A percentile compares a stretch with the other conserved stretches of the same genome.
Evolutionary conservation across 1,140 invertebrate species (phyloP).

Genomic region (Laupala kohalensis): DNA sequence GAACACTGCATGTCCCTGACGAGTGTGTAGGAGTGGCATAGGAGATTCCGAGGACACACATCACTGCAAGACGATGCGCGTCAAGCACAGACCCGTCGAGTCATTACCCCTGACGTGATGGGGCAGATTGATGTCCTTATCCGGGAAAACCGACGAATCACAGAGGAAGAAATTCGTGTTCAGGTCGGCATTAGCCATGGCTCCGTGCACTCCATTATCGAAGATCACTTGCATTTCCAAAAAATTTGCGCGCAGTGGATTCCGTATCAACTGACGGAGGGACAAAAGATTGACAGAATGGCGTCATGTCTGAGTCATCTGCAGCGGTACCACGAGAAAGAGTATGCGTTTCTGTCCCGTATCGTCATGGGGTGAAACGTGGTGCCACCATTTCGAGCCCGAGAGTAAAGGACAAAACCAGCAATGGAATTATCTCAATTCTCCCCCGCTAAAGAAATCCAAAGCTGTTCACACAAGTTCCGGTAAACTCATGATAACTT

Average conservation of each 20-base stretch:
- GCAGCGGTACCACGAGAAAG: neutral
- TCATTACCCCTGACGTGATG: neutral
- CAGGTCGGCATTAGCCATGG: neutral
- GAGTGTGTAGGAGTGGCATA: neutral
- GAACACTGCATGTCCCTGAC: too few species aligned
- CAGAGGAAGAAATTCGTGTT: neutral
- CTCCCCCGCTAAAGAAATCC: neutral
- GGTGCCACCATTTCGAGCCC: neutral
- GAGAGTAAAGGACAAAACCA: neutral
- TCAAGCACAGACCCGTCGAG: neutral
- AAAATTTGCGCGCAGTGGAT: neutral
- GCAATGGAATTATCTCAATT: neutral
- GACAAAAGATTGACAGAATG: neutral
- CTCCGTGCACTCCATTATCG: neutral
- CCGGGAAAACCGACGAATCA: neutral
- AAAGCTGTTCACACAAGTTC: neutral
- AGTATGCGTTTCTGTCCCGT: too few species aligned
- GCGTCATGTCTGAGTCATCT: neutral
- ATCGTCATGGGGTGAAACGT: neutral
- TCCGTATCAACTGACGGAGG: neutral
- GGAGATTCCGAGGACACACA: neutral
- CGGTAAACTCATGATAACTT: neutral
- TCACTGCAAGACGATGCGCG: neutral
- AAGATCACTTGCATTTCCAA: neutral
- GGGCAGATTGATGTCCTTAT: neutral